These are phyloP conservation scores for Larimichthys crocea DNA, from an alignment of 2,113 vertebrate species.

Conservation along the genomic window DNA sequence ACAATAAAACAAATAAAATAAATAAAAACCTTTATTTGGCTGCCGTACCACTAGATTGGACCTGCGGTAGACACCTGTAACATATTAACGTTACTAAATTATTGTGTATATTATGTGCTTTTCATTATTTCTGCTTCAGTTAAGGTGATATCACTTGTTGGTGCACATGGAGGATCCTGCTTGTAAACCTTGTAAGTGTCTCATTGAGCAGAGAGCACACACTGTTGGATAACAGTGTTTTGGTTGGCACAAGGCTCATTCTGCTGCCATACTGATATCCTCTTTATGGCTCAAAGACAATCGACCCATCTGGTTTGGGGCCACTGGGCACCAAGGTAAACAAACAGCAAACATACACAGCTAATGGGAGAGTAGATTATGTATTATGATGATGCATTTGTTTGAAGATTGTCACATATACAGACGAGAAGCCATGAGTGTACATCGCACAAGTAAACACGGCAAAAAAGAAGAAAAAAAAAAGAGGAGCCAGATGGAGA, in stretches of 20 bases:
- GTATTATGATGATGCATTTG: slow-evolving; percentile 37
- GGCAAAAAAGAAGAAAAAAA: slow-evolving; percentile 21
- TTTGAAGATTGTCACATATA: slow-evolving; percentile 53
- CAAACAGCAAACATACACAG: slow-evolving; percentile 41
- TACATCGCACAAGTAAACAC: slow-evolving; percentile 62
- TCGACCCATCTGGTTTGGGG: slow-evolving; percentile 52
- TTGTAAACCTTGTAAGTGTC: slow-evolving; percentile 18
- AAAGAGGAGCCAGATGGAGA: slow-evolving; percentile 74
- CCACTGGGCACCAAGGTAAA: slow-evolving; percentile 52
- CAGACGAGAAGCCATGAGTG: slow-evolving; percentile 62
- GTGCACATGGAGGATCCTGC: slow-evolving; percentile 7
- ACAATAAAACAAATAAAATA: not conserved
- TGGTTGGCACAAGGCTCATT: slow-evolving; percentile 17
- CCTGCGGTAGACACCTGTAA: not conserved
- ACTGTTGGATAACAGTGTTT: slow-evolving; percentile 14
- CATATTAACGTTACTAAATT: not conserved
- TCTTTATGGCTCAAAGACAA: slow-evolving; percentile 48
- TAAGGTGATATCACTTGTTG: not conserved
- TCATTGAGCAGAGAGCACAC: slow-evolving; percentile 27
- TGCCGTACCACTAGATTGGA: not conserved
- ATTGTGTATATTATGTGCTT: not conserved
- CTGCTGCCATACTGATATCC: slow-evolving; percentile 32
- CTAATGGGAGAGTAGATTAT: slow-evolving; percentile 21
- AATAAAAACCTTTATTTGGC: not conserved
- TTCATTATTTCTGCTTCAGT: not conserved